Conservation (phyloP, 2,888 invertebrate species). For the Parnassius smintheus region DNA sequence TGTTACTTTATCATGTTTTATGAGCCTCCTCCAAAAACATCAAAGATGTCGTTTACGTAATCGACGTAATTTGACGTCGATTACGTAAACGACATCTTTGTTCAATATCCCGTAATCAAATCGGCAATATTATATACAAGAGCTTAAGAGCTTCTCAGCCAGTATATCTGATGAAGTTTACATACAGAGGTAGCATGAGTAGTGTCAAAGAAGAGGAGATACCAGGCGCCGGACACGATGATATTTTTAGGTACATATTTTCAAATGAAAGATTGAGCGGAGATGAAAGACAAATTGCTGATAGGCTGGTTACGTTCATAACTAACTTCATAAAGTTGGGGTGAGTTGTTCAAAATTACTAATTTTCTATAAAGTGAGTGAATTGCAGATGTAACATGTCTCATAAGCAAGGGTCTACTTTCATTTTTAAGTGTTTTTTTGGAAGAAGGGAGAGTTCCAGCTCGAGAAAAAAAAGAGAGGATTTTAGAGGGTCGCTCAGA, state of each 20-base stretch:
- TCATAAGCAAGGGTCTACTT: too few relatives aligned
- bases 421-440: too few relatives aligned
- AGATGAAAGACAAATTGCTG: constrained; percentile 38
- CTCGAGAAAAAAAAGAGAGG: too few relatives aligned
- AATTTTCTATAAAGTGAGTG: too few relatives aligned
- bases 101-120: constrained; percentile 59
- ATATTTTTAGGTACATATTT: constrained; percentile 49
- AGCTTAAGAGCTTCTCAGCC: constrained; percentile 43
- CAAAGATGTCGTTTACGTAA: too few relatives aligned
- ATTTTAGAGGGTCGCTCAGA: too few relatives aligned
- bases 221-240: constrained; percentile 33
- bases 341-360: constrained; percentile 40
- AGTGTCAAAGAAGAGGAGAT: constrained; percentile 20
- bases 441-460: too few relatives aligned
- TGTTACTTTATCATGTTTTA: too few relatives aligned
- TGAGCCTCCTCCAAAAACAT: too few relatives aligned
- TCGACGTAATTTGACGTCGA: too few relatives aligned
- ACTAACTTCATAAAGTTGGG: constrained; percentile 62
- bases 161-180: constrained; percentile 59
- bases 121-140: constrained; percentile 53
- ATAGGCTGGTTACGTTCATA: constrained; percentile 49
- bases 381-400: too few relatives aligned
- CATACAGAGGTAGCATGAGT: constrained; percentile 29
- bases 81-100: constrained; percentile 58
- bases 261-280: constrained; percentile 33